A percentile compares a stretch with the other conserved stretches of the same genome.
These are phyloP conservation scores for Notothenia coriiceps DNA, from an alignment of 2,113 vertebrate genomes.

Conservation along the genomic window DNA sequence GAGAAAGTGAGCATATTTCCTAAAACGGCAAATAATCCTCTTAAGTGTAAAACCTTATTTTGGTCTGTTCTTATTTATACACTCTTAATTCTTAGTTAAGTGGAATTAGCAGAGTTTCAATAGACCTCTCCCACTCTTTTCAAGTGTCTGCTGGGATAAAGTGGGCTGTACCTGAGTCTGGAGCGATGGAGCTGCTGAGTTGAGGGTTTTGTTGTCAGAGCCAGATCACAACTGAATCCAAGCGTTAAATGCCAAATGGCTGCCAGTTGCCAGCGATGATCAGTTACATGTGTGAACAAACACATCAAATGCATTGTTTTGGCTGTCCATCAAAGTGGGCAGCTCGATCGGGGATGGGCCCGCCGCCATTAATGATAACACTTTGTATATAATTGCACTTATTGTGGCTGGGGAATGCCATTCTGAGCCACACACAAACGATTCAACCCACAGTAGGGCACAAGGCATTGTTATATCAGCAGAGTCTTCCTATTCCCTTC, in stretches of 20 bases:
- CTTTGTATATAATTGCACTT: constrained; percentile 49
- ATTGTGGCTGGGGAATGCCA: constrained; percentile 53
- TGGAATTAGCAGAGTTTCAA: constrained; percentile 21
- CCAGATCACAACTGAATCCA: constrained; percentile 63
- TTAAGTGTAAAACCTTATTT: no score
- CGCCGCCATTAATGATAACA: constrained; percentile 41
- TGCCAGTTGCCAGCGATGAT: constrained; percentile 50
- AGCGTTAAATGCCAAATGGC: constrained; percentile 63
- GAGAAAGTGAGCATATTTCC: not conserved
- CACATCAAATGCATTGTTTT: constrained; percentile 73
- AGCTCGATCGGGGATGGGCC: constrained; percentile 43
- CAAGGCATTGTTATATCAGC: constrained; percentile 6
- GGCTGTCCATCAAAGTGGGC: constrained; percentile 68
- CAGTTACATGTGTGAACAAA: constrained; percentile 71
- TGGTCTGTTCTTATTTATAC: not conserved
- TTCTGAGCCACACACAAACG: constrained; percentile 5
- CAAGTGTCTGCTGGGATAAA: constrained; percentile 47
- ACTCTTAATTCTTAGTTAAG: not conserved
- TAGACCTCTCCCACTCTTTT: constrained; percentile 22
- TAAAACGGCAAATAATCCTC: not conserved
- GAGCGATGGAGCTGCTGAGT: constrained; percentile 22
- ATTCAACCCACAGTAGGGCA: not conserved
- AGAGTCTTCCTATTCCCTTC: not conserved
- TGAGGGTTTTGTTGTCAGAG: constrained; percentile 54
- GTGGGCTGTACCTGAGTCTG: constrained; percentile 46